Percentiles rank a stretch among this genome's conserved stretches.
Evolutionary conservation across 2,113 vertebrate species (phyloP).

Genomic region (Vulpes vulpes): DNA sequence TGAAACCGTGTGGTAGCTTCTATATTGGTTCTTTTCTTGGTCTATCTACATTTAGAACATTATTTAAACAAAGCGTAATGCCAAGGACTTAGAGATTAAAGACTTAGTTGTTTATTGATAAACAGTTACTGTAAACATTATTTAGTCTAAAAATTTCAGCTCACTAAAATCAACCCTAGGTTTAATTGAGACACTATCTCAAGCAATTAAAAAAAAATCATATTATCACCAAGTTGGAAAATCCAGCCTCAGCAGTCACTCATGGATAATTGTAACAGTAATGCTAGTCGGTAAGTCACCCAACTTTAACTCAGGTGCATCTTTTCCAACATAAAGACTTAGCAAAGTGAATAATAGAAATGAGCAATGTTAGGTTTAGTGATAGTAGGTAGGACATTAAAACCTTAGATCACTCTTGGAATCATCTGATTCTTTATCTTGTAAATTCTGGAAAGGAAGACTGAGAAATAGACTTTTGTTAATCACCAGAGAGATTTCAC

Average conservation of each 20-base stretch:
- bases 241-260: neutral
- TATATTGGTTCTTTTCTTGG: neutral
- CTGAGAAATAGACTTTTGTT: neutral
- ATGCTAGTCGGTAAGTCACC: neutral
- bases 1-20: neutral
- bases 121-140: neutral
- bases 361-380: neutral
- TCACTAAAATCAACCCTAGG: neutral
- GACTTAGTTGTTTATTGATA: neutral
- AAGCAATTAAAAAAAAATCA: neutral
- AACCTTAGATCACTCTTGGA: neutral
- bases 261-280: neutral
- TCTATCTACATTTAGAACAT: conserved; percentile 33
- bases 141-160: neutral
- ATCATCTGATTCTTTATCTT: neutral
- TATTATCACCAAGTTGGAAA: neutral
- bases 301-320: neutral
- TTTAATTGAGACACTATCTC: neutral
- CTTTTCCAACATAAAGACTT: neutral
- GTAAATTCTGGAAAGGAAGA: neutral
- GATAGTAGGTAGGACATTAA: neutral
- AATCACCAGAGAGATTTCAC: neutral
- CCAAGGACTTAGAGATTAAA: neutral
- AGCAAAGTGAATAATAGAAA: neutral
- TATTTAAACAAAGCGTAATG: conserved; percentile 55